Evolutionary conservation across 2,113 vertebrate species (phyloP).

Genomic region (Meriones unguiculatus): DNA sequence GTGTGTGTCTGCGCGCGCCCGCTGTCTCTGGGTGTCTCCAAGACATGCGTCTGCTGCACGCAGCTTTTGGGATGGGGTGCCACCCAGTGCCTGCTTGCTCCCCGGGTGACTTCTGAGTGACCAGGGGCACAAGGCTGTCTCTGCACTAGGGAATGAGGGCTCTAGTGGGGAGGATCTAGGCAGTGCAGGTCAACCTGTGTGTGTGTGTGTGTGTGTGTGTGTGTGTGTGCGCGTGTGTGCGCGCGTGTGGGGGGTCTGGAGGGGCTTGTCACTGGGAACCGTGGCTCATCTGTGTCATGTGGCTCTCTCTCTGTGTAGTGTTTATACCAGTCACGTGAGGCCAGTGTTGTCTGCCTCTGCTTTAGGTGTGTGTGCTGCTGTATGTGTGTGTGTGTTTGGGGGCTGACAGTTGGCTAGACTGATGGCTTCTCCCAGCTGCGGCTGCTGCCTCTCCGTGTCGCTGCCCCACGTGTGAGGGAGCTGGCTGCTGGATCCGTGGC

Average conservation of each 20-base stretch:
- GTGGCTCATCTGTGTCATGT: conserved; percentile 80
- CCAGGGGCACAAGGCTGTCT: neutral
- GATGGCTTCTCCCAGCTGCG: neutral
- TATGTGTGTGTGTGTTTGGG: neutral
- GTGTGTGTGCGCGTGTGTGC: neutral
- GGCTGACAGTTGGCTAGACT: conserved; percentile 46
- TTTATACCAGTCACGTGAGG: conserved; percentile 84
- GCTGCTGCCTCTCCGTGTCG: neutral
- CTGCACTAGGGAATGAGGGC: neutral
- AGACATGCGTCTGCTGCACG: conserved; percentile 48
- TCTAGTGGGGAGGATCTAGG: conserved; percentile 17
- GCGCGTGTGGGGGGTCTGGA: conserved; percentile 57
- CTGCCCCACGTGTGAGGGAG: neutral
- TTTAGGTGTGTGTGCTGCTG: conserved; percentile 40
- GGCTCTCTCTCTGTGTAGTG: conserved; percentile 81
- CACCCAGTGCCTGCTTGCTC: neutral
- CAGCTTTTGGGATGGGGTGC: neutral
- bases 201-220: conserved; percentile 24
- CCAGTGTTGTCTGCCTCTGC: conserved; percentile 76
- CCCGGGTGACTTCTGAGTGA: conserved; percentile 49
- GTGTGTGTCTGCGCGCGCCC: neutral
- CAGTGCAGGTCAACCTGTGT: neutral
- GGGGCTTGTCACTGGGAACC: conserved; percentile 67
- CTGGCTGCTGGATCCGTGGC: neutral
- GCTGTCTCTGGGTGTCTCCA: conserved; percentile 7